Evolutionary conservation across 2,888 invertebrate species (phyloP), one percentile per base, ranked within the genome.

Genomic region (Drosophila greeni): DNA sequence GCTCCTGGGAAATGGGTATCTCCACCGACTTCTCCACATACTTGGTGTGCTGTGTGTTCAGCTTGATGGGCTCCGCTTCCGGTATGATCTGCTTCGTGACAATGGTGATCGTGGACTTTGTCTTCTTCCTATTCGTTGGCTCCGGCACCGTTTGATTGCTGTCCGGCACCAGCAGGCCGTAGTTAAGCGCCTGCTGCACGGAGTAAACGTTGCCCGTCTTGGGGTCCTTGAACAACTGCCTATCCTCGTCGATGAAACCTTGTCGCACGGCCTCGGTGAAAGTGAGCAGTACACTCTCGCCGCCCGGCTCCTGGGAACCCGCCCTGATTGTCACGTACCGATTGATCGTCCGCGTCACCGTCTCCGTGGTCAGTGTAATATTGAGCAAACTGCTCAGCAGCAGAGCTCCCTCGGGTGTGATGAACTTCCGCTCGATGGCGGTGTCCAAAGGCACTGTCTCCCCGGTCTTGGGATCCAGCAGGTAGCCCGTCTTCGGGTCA

Each of bases 331-430:
- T 95, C 3, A 95, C 94, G 85, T 95, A 94, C 23, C 94, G 91
- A 86, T 94, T 94, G 34, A 96, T 93, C 49, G 95, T 93, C 87
- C 94, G 95, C 6, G 95, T 95, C 31, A 96, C 94, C 8, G 95
- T 95, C 86, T 95, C 95, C 18, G 95, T 93, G 3, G 96, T 96
- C 37, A 97, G 92, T 11, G 95, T 95, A 54, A 98, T 95, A 86
- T 95, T 95, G 55, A 97, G 89, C 55, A 97, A 90, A 81, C 95
- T 95, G 88, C 94, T 95, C 66, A 95, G 91, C 85, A 95, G 91
- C 61, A 95, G 93, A 47, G 97, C 97, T 61, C 97, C 97, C 88
- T 95, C 95, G 0, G 95, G 93, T 12, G 95, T 94, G 34, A 97
- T 94, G 80, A 96, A 91, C 83, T 95, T 94, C 60, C 93, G 92